Base-by-base conservation (phyloP, 2,888 invertebrate genomes). In the Phortica magna region DNA sequence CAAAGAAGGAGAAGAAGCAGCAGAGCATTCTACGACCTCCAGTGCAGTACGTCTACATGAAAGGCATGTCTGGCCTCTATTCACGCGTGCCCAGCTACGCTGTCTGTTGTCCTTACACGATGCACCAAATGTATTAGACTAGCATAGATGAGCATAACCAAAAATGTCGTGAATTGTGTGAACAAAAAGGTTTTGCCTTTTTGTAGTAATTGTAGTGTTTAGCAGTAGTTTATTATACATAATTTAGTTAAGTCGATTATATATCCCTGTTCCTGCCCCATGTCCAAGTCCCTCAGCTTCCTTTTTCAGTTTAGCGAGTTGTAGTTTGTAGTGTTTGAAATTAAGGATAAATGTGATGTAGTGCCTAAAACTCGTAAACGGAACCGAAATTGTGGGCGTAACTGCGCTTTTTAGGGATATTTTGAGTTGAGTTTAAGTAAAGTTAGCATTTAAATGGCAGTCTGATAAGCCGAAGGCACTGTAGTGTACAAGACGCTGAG, bases 61-160 rank as follows among this genome's bases (percentile, higher is more conserved):
- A 95, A 81, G 96, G 96, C 65, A 93, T 96, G 83, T 96, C 96
- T 7, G 96, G 96, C 0, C 92, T 96, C 31, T 96, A 96, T 1
- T 96, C 96, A 1, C 93, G 96, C 85, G 95, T 96, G n/a, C 96
- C 96, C 0, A 93, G 94, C 80, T 94, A 92, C 39, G 89, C 91
- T 12, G 88, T 91, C 43, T 90, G 92, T 80, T 91, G 89, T 77
- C 89, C 89, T 67, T 90, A 90, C 76, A 90, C 89, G 68, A 79
- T 89, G 81, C 90, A 90, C 70, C 90, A 91, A 75, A 88, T 82
- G 83, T 89, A 89, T 72, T 89, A 84, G 73, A 61, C 48, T 61
- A 73, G 75, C 76, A n/a, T n/a, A n/a, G n/a, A n/a, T n/a, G n/a
- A n/a, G n/a, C n/a, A n/a, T n/a, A n/a, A n/a, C n/a, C n/a, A 55